Evolutionary conservation across 2,888 invertebrate genomes (phyloP), one percentile per base, ranked within the genome.

Genomic region (Cancer borealis): DNA sequence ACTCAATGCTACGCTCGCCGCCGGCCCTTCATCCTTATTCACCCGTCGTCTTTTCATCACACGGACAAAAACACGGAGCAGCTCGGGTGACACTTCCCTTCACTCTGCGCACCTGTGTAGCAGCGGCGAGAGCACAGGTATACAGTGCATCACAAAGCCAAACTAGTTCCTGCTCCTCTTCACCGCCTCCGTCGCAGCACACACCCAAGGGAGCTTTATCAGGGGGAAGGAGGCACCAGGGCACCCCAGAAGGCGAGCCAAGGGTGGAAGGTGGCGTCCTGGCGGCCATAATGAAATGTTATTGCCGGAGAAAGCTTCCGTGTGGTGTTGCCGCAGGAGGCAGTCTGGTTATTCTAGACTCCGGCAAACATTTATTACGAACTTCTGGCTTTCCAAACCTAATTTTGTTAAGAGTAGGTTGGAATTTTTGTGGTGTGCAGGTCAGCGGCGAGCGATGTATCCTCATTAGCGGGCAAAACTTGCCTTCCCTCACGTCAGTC

Each of bases 281-380:
- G 66, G 60, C 46, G 66, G 39, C 39, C 45, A 60, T 30, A 66
- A 91, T 66, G 91, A 91, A 91, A 66, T 73, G 91, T 91, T 66
- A 91, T 45, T 91, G 66, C 30, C 66, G 66, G 91, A 66, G 91
- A 91, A 91, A 91, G 66, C 91, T 91, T 91, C 84, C 39, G 91
- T 66, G 45, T 91, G 26, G 66, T 12, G 91, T 39, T 66, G 91
- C 45, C 73, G 66, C 66, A 46, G 45, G 91, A 39, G 66, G 14
- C 26, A 45, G 46, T 26, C 12, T n/a, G 39, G 66, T 66, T 84
- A 66, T 26, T 39, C 46, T 91, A 60, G 39, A 6, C 30, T 66
- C 60, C 91, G 39, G 45, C 60, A 6, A 39, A 66, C 91, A 66
- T 91, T 91, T 66, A 84, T 39, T 84, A 84, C 84, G 39, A 84